Evolutionary conservation across 2,888 invertebrate genomes (phyloP), one percentile per base, ranked within the genome.

Genomic region (Nysson spinosus): DNA sequence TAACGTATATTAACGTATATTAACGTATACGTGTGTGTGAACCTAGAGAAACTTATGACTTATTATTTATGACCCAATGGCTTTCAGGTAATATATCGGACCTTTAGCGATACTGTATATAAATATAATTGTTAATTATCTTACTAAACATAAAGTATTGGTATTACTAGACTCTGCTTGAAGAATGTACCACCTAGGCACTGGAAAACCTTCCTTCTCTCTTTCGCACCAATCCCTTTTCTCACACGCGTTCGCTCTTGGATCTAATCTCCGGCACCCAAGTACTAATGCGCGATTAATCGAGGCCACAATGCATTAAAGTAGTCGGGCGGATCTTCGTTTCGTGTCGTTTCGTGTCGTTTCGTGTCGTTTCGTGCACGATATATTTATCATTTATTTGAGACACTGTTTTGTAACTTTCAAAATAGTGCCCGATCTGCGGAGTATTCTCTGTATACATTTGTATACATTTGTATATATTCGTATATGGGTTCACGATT

Each of bases 351-450:
- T n/a, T n/a, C n/a, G n/a, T n/a, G n/a, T n/a, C n/a, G n/a, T n/a
- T n/a, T n/a, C n/a, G n/a, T n/a, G n/a, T n/a, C n/a, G n/a, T n/a
- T n/a, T n/a, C n/a, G n/a, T n/a, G n/a, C n/a, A n/a, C n/a, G n/a
- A n/a, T n/a, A n/a, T n/a, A n/a, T n/a, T 57, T 63, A 55, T 66
- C 62, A 67, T 55, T 66, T 54, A 65, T 46, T 56, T 54, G 44
- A 49, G 54, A 39, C 30, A 40, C 66, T 34, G 49, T 70, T 77
- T 75, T 78, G 54, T 77, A 69, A 72, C 50, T 71, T 71, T 63
- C 66, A 70, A 50, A n/a, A 60, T 64, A 49, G 46, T 32, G 39
- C 54, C 49, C 40, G 30, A 37, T 57, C 63, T 71, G 66, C 5
- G 34, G 60, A 56, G 28, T 52, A 54, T 66, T 61, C 54, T 66